Base-by-base conservation (phyloP, 1,140 invertebrate genomes). In the Cherax quadricarinatus region DNA sequence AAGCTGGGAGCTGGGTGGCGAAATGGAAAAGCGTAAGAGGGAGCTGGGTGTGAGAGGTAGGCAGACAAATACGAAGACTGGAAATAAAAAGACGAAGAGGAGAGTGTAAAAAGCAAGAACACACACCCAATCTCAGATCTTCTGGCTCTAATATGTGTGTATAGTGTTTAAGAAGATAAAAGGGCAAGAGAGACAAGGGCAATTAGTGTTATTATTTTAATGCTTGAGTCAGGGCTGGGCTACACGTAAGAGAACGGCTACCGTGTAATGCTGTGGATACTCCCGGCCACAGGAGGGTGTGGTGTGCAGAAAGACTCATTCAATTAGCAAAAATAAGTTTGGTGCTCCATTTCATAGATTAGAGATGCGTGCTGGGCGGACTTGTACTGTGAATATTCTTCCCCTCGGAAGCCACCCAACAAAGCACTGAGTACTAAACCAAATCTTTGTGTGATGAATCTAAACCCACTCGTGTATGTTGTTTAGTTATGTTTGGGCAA, bases 151-250 rank as follows among this genome's bases (percentile, higher is more conserved):
- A 66, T 18, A 21, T 66, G 62, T 66, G 62, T 66, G 14, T 66
- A 5, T 66, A 18, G 62, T 66, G 62, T 0, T 66, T 14, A 16
- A 51, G 82, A 30, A 60, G 82, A 60, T 62, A 41, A 10, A 84
- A 66, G 53, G 82, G n/a, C 24, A 48, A 84, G 53, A 62, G 53
- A 57, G 57, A 51, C 10, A 84, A 84, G 82, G 30, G 53, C 82
- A 83, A 41, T 53, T 83, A 83, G 81, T 53, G 82, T 84, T 84
- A 84, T 84, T 84, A 84, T 84, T 62, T 84, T 84, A 84, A 84
- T 62, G 82, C 18, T 16, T 14, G 12, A 14, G 53, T 1, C 14
- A 14, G 62, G 14, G 62, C 5, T 14, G 14, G 18, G 62, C 16
- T 18, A 18, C 62, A 66, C 62, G 62, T 66, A 66, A 66, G 18